phyloP scores from a whole-genome alignment of 2,797 vertebrate species.

The Sparus aurata region DNA sequence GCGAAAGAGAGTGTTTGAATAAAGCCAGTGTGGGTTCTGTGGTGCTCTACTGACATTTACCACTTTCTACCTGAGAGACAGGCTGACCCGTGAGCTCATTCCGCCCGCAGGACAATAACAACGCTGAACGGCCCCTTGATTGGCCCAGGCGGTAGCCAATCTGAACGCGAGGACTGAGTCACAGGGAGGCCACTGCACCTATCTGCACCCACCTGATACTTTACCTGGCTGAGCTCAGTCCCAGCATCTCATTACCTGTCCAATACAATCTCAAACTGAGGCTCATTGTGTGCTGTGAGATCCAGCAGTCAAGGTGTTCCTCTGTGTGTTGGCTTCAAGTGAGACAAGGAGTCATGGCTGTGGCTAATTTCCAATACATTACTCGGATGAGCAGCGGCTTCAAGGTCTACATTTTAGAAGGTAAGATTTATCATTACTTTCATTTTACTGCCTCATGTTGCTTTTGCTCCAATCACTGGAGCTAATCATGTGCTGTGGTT shows the following conservation, averaged over 20 bases:
- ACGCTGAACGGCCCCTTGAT: constrained; percentile 54
- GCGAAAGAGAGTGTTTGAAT: background rate
- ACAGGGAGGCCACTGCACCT: constrained; percentile 71
- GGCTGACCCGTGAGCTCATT: constrained; percentile 63
- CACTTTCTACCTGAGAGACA: constrained; percentile 59
- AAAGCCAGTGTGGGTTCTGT: background rate
- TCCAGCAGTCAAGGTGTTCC: constrained; percentile 61
- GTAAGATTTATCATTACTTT: constrained; percentile 66
- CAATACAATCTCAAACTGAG: constrained; percentile 64
- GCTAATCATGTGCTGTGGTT: background rate
- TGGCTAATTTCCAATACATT: constrained; percentile 89
- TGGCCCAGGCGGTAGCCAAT: constrained; percentile 81
- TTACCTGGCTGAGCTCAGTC: constrained; percentile 76
- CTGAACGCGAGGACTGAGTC: constrained; percentile 55
- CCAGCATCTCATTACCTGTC: constrained; percentile 78
- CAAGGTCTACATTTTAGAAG: constrained; percentile 90
- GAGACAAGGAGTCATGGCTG: constrained; percentile 82
- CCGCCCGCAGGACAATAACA: constrained; percentile 70
- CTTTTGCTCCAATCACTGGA: background rate
- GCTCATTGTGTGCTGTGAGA: constrained; percentile 66
- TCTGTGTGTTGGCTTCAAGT: constrained; percentile 47
- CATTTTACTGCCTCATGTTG: background rate
- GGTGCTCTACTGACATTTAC: constrained; percentile 39
- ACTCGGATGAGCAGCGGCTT: constrained; percentile 90
- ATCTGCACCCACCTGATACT: constrained; percentile 78